phyloP scores from a whole-genome alignment of 1,140 invertebrate genomes.

The Lepidurus packardi region DNA sequence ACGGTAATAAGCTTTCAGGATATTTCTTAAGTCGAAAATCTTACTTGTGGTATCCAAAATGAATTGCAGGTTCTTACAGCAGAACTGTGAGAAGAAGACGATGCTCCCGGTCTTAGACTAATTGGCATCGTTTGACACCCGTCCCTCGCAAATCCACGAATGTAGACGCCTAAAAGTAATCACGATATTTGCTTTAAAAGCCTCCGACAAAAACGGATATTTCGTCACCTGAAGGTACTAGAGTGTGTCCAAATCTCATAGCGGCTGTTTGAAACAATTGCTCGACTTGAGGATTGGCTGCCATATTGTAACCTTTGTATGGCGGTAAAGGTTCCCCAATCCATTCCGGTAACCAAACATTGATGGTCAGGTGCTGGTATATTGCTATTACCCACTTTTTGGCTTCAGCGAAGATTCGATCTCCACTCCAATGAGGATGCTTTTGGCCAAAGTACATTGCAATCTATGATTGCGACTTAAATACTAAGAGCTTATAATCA shows the following conservation, averaged over 20 bases:
- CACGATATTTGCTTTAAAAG: not conserved
- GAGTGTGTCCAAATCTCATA: constrained; percentile 61
- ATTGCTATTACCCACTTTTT: constrained; percentile 56
- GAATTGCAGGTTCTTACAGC: constrained; percentile 59
- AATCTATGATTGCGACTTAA: constrained; percentile 37
- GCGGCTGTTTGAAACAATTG: constrained; percentile 64
- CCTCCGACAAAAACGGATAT: not conserved
- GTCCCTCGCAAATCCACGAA: constrained; percentile 39
- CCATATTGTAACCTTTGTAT: constrained; percentile 53
- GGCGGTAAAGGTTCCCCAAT: constrained; percentile 40
- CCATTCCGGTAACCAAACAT: constrained; percentile 53
- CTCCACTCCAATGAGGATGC: constrained; percentile 47
- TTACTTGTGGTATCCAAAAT: constrained; percentile 57
- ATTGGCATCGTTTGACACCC: constrained; percentile 35
- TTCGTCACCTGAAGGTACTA: constrained; percentile 49
- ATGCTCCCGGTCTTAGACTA: not conserved
- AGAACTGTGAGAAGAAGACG: constrained; percentile 36
- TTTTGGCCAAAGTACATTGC: constrained; percentile 45
- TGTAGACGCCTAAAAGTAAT: constrained; percentile 38
- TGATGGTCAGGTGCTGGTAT: constrained; percentile 50
- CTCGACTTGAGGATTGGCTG: constrained; percentile 59
- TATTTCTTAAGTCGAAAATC: constrained; percentile 38
- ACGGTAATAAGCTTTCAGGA: too few species aligned
- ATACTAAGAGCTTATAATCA: not conserved
- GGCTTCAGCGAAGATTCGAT: constrained; percentile 54